Percentiles rank a stretch among this genome's conserved stretches.
Conservation (phyloP, 1,140 invertebrate genomes). For the Camponotus floridanus region DNA sequence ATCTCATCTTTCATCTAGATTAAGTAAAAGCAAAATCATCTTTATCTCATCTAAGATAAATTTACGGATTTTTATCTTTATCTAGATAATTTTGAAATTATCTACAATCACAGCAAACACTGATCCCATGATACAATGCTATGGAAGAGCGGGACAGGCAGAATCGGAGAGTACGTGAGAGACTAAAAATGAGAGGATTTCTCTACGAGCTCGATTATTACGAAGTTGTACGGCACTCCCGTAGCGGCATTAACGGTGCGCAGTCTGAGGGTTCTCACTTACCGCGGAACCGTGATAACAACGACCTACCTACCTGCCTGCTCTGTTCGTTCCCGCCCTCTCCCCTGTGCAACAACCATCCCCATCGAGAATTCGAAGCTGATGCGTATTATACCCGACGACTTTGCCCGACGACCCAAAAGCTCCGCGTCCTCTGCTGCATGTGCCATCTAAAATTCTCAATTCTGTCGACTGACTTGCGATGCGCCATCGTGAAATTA, state of each 20-base stretch:
- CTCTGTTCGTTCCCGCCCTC: conserved; percentile 55
- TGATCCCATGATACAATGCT: background rate
- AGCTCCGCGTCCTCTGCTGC: background rate
- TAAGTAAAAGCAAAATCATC: no score
- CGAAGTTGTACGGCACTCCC: conserved; percentile 70
- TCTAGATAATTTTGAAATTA: no score
- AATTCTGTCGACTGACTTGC: conserved; percentile 19
- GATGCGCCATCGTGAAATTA: conserved; percentile 58
- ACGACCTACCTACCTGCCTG: conserved; percentile 70
- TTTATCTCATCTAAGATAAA: no score
- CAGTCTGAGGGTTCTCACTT: conserved; percentile 80
- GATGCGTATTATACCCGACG: background rate
- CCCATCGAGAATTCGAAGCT: background rate
- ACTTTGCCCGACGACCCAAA: conserved; percentile 7
- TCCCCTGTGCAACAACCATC: conserved; percentile 13
- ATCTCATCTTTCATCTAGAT: no score
- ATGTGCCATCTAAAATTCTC: background rate
- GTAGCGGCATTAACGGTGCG: conserved; percentile 70
- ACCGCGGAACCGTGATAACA: conserved; percentile 82
- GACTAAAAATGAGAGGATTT: conserved; percentile 50
- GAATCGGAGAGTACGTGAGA: conserved; percentile 10
- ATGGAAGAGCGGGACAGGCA: conserved; percentile 1
- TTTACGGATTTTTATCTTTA: no score
- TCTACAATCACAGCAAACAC: no score
- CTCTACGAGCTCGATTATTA: conserved; percentile 78